A percentile compares a stretch with the other conserved stretches of the same genome.
phyloP scores from a whole-genome alignment of 2,888 invertebrate species.

The Drosophila maculinotata region DNA sequence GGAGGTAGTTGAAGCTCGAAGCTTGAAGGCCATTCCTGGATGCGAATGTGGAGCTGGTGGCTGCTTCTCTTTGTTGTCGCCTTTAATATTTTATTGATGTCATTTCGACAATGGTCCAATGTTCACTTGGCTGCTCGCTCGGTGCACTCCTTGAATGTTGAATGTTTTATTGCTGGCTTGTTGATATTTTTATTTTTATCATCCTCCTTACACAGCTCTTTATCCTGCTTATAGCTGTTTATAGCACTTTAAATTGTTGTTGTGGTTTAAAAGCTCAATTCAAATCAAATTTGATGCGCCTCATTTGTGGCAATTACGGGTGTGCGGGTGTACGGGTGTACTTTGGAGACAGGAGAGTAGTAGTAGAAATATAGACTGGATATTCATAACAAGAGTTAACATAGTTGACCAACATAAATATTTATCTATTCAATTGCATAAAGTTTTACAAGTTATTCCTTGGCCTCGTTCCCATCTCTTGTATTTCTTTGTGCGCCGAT shows the following conservation, averaged over 20 bases:
- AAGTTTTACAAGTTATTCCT: slow-evolving; percentile 39
- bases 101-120: slow-evolving; percentile 68
- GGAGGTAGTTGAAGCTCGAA: slow-evolving; percentile 16
- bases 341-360: neutral
- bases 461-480: slow-evolving; percentile 18
- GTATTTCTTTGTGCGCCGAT: slow-evolving; percentile 57
- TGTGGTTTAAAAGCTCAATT: slow-evolving; percentile 49
- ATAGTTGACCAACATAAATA: slow-evolving; percentile 48
- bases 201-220: slow-evolving; percentile 24
- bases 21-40: slow-evolving; percentile 50
- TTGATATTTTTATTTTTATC: slow-evolving; percentile 73
- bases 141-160: slow-evolving; percentile 25
- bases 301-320: slow-evolving; percentile 52
- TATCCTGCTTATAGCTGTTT: slow-evolving; percentile 35
- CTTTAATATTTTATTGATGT: slow-evolving; percentile 75
- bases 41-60: slow-evolving; percentile 36
- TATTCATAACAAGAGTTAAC: slow-evolving; percentile 15
- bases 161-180: slow-evolving; percentile 65
- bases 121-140: slow-evolving; percentile 59
- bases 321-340: too few relatives aligned
- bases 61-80: slow-evolving; percentile 52
- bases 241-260: slow-evolving; percentile 48
- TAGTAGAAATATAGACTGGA: neutral
- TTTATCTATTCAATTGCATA: slow-evolving; percentile 51
- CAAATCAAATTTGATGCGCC: slow-evolving; percentile 63